Evolutionary conservation across 2,888 invertebrate genomes (phyloP).

Genomic region (Meandrusa payeni): DNA sequence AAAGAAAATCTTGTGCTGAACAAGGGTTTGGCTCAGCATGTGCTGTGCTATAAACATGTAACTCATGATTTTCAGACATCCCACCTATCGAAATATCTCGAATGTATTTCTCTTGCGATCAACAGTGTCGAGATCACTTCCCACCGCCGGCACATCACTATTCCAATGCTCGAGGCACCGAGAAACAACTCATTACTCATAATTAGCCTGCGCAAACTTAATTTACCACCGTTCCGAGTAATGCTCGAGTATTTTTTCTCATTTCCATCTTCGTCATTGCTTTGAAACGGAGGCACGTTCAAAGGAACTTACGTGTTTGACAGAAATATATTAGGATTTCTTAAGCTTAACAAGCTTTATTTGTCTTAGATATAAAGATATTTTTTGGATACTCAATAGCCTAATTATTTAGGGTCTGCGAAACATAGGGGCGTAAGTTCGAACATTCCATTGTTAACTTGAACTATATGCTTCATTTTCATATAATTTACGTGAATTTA

Average conservation of each 20-base stretch:
- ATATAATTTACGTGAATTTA: no score
- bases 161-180: conserved; percentile 43
- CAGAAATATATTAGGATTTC: neutral
- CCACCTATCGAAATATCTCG: no score
- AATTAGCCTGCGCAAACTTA: conserved; percentile 65
- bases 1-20: no score
- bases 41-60: no score
- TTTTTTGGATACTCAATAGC: neutral
- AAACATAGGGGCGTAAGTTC: neutral
- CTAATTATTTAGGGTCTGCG: neutral
- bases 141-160: conserved; percentile 27
- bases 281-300: conserved; percentile 2
- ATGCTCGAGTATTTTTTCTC: conserved; percentile 36
- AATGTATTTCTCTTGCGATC: no score
- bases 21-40: no score
- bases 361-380: no score
- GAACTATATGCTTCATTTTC: no score
- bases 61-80: no score
- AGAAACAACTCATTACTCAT: conserved; percentile 61
- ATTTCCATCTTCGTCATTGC: conserved; percentile 39
- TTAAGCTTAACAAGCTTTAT: neutral
- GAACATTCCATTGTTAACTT: no score
- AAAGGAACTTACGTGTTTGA: neutral
- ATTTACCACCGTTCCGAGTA: conserved; percentile 42
- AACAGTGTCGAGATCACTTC: neutral